Evolutionary conservation across 2,888 invertebrate genomes (phyloP).

Genomic region (Panorpa germanica): DNA sequence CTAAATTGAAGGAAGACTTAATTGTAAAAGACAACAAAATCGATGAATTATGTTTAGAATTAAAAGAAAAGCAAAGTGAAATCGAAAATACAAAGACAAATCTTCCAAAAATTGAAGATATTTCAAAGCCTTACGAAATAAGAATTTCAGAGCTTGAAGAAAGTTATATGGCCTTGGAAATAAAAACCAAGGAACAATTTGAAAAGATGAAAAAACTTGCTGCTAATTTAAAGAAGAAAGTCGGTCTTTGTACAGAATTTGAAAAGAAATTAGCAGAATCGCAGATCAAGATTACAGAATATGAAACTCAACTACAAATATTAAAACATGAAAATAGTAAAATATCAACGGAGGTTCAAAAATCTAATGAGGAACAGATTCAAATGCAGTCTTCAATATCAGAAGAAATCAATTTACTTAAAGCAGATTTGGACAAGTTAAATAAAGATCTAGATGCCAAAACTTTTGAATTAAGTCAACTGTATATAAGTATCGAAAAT

Average conservation of each 20-base stretch:
- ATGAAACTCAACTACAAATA: neutral
- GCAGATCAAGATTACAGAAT: constrained; percentile 1
- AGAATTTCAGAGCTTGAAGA: constrained; percentile 22
- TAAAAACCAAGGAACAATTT: constrained; percentile 44
- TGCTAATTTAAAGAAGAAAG: constrained; percentile 54
- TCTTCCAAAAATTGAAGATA: constrained; percentile 16
- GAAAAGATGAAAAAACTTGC: constrained; percentile 67
- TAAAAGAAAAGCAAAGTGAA: constrained; percentile 22
- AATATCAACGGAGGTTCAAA: constrained; percentile 9
- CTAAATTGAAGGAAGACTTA: constrained; percentile 24
- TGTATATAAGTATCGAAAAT: neutral
- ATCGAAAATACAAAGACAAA: constrained; percentile 16
- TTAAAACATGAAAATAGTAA: constrained; percentile 9
- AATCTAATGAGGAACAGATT: constrained; percentile 3
- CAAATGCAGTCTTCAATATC: neutral
- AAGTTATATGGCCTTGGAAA: constrained; percentile 27
- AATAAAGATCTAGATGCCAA: constrained; percentile 10
- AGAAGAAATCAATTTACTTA: constrained; percentile 10
- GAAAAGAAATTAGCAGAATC: constrained; percentile 28
- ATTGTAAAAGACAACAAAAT: constrained; percentile 25
- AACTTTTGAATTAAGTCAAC: neutral
- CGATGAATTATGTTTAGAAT: constrained; percentile 19
- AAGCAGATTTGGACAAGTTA: constrained; percentile 11
- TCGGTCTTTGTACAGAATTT: constrained; percentile 39
- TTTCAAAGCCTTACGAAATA: constrained; percentile 18